A percentile compares a stretch with the other conserved stretches of the same genome.
Conservation (phyloP, 2,888 invertebrate species). For the Saturnia pavonia region DNA sequence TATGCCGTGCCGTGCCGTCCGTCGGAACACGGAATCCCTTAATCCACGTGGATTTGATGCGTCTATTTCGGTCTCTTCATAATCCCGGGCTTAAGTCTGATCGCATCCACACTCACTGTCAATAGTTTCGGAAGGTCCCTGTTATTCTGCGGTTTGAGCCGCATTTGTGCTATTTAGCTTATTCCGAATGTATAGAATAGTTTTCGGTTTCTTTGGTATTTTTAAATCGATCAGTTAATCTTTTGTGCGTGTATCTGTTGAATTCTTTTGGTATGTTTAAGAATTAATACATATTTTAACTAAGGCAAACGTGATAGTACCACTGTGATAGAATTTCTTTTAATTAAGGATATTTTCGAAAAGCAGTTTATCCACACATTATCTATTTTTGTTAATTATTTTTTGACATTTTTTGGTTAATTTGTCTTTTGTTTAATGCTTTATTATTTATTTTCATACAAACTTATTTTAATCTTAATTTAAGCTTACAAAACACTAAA, state of each 20-base stretch:
- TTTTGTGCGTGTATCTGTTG: slow-evolving; percentile 53
- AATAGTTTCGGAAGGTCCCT: slow-evolving; percentile 79
- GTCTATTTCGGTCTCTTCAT: slow-evolving; percentile 81
- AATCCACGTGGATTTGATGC: slow-evolving; percentile 79
- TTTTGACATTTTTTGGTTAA: background rate
- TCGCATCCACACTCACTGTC: slow-evolving; percentile 82
- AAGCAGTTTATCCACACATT: background rate
- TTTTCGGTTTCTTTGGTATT: slow-evolving; percentile 74
- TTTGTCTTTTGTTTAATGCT: background rate
- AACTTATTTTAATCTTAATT: background rate
- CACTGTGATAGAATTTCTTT: background rate
- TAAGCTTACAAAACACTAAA: background rate
- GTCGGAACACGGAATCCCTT: slow-evolving; percentile 79
- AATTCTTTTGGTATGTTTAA: slow-evolving; percentile 44
- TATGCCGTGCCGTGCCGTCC: slow-evolving; percentile 72
- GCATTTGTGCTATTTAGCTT: slow-evolving; percentile 68
- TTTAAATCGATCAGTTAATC: slow-evolving; percentile 54
- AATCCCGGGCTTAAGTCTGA: slow-evolving; percentile 80
- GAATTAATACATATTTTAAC: slow-evolving; percentile 11
- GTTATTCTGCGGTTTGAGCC: slow-evolving; percentile 74
- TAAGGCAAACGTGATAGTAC: background rate
- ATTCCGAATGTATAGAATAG: slow-evolving; percentile 67
- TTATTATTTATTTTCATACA: background rate
- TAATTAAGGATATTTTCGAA: background rate
- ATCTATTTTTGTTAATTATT: background rate